These are phyloP conservation scores for Ganaspis sp. DNA, from an alignment of 1,140 invertebrate genomes.

Conservation along the genomic window DNA sequence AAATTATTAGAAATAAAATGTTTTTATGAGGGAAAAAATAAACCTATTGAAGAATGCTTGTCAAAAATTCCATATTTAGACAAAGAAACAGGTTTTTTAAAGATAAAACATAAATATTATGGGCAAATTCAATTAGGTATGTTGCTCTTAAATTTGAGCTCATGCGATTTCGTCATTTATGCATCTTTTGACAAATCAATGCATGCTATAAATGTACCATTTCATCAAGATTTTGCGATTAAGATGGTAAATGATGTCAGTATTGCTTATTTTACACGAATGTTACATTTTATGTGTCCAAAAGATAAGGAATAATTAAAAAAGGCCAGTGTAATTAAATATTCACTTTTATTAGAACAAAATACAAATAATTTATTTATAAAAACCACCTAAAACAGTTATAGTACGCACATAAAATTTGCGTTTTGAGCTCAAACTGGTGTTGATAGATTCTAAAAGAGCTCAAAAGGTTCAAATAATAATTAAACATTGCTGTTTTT, in stretches of 20 bases:
- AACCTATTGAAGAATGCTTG: slow-evolving; percentile 1
- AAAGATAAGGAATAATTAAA: neutral
- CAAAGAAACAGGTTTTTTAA: neutral
- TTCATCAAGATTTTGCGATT: neutral
- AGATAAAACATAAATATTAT: neutral
- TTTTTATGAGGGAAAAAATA: slow-evolving; percentile 33
- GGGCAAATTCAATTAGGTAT: neutral
- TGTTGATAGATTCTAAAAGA: too few relatives aligned
- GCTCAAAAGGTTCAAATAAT: too few relatives aligned
- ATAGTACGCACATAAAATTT: too few relatives aligned
- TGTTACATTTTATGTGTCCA: neutral
- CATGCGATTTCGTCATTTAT: neutral
- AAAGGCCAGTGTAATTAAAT: neutral
- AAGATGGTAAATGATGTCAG: neutral
- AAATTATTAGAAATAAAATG: slow-evolving; percentile 44
- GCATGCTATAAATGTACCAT: neutral
- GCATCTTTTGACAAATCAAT: neutral
- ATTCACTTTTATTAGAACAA: neutral
- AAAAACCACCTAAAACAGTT: too few relatives aligned
- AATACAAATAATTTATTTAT: neutral
- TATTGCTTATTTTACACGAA: neutral
- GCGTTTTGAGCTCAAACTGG: too few relatives aligned
- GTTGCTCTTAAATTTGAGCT: neutral
- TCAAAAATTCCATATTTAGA: neutral
- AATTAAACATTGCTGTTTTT: too few relatives aligned